phyloP scores from a whole-genome alignment of 1,140 invertebrate genomes.

The Drosophila lacertosa region DNA sequence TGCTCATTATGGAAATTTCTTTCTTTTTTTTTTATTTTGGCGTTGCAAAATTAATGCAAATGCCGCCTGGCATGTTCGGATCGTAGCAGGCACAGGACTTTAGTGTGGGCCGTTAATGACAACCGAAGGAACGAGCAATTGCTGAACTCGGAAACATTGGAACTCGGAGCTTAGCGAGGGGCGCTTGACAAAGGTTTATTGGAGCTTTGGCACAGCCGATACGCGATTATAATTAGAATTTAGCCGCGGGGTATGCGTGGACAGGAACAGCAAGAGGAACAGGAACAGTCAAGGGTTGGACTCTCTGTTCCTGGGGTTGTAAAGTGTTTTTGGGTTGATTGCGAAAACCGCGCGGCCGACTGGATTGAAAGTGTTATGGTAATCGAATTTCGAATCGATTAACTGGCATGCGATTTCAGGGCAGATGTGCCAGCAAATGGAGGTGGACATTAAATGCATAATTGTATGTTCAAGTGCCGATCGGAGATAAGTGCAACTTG shows the following conservation, averaged over 20 bases:
- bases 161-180: conserved; percentile 40
- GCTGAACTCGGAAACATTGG: conserved; percentile 11
- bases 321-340: conserved; percentile 51
- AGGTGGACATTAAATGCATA: background rate
- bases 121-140: conserved; percentile 15
- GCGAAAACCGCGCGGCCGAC: conserved; percentile 26
- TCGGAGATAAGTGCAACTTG: too few relatives aligned
- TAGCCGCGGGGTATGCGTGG: conserved; percentile 56
- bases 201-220: conserved; percentile 74
- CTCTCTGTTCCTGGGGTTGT: conserved; percentile 58
- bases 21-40: conserved; percentile 41
- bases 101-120: conserved; percentile 71
- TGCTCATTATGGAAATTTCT: conserved; percentile 82
- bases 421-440: background rate
- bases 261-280: conserved; percentile 5
- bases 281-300: conserved; percentile 37
- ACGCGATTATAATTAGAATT: conserved; percentile 81
- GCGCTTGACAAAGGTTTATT: conserved; percentile 76
- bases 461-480: background rate
- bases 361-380: conserved; percentile 54
- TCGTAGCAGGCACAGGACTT: background rate
- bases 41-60: conserved; percentile 76
- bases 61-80: conserved; percentile 32
- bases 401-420: conserved; percentile 33
- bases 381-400: conserved; percentile 78